These are phyloP conservation scores for Lethrus apterus DNA, from an alignment of 1,140 invertebrate genomes.

Conservation along the genomic window DNA sequence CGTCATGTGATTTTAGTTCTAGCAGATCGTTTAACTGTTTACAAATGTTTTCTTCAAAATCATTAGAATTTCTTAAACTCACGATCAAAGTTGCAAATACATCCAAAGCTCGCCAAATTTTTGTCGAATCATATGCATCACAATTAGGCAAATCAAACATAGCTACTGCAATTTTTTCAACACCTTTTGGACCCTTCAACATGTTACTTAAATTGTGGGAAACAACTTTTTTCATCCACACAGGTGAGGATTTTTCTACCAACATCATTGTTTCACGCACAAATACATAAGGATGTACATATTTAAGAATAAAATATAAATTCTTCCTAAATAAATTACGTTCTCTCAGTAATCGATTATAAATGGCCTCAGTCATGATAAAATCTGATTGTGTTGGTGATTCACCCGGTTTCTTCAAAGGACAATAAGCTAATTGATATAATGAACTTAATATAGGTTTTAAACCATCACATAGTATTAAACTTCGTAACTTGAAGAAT, in stretches of 20 bases:
- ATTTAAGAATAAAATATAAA: slow-evolving; percentile 48
- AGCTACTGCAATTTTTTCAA: slow-evolving; percentile 51
- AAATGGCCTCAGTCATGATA: slow-evolving; percentile 47
- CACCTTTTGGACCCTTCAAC: slow-evolving; percentile 51
- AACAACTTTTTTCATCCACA: slow-evolving; percentile 56
- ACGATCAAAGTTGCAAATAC: slow-evolving; percentile 56
- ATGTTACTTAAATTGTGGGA: slow-evolving; percentile 51
- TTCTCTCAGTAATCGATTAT: slow-evolving; percentile 45
- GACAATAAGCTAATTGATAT: slow-evolving; percentile 62
- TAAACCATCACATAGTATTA: slow-evolving; percentile 44
- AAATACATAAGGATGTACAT: slow-evolving; percentile 51
- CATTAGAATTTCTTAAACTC: slow-evolving; percentile 42
- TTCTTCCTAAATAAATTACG: slow-evolving; percentile 46
- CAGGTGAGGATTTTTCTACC: slow-evolving; percentile 48
- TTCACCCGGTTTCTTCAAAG: slow-evolving; percentile 50
- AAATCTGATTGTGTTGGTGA: slow-evolving; percentile 28
- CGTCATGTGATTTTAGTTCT: slow-evolving; percentile 38
- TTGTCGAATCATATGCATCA: slow-evolving; percentile 41
- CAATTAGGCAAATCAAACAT: slow-evolving; percentile 52
- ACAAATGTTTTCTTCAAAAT: slow-evolving; percentile 49
- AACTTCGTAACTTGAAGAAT: slow-evolving; percentile 29
- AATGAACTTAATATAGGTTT: slow-evolving; percentile 54
- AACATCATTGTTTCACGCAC: slow-evolving; percentile 64
- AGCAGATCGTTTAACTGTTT: slow-evolving; percentile 46
- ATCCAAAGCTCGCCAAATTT: slow-evolving; percentile 59